Base-by-base conservation (phyloP, 2,797 vertebrate species). In the Chelmon rostratus region DNA sequence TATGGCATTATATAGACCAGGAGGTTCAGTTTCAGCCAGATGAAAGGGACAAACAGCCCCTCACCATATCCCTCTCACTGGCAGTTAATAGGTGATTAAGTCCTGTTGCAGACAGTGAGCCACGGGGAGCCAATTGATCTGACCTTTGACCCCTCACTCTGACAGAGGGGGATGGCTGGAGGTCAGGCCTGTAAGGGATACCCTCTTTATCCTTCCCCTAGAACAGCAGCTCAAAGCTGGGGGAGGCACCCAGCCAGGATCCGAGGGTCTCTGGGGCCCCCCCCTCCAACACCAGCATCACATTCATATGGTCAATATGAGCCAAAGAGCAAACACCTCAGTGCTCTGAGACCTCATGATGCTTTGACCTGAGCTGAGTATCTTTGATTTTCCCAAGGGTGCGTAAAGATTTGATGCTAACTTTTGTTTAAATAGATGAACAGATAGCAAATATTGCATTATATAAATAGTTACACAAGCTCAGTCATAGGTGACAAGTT, bases 131-230 rank as follows among this genome's bases (percentile, higher is more conserved):
- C 96, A 95, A 97, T 97, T 97, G 97, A 97, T 98, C 96, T 96
- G 91, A 96, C 96, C 96, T 96, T 83, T 94, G 95, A 96, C 95
- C 96, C 94, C 94, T 85, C 74, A 47, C 77, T 89, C 88, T 89
- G 90, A 89, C 83, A 95, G 96, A 96, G 96, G 96, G 96, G 97
- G 95, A 13, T 96, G 96, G 96, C 95, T 96, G 96, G 96, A 97
- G 97, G 98, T 97, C 94, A 96, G 96, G 96, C 97, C 96, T 97
- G 97, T 99, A 98, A 99, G 97, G 96, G 97, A 99, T 98, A 97
- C 97, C 96, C 96, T 97, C 95, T 98, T 98, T 97, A 98, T 97
- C 96, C 96, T 91, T 91, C 95, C 93, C 90, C 96, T 94, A 94
- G 96, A 97, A 97, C 96, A 94, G 97, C 95, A 96, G 90, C 93